Conservation (phyloP, 2,797 vertebrate genomes). For the Falco novaeseelandiae region DNA sequence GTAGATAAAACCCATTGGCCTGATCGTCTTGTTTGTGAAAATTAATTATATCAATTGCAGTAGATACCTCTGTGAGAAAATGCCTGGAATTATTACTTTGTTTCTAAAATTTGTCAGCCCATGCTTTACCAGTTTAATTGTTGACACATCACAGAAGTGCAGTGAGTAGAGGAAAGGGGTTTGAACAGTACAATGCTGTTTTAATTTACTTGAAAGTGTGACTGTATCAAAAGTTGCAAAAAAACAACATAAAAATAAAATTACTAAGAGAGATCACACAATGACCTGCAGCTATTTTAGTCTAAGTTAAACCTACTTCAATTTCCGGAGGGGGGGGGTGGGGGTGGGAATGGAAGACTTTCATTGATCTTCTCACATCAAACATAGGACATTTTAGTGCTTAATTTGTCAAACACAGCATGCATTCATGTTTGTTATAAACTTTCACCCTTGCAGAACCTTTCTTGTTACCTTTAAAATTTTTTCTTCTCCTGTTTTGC, state of each 20-base stretch:
- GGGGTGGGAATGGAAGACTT: too few relatives aligned
- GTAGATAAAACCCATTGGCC: background rate
- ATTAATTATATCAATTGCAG: background rate
- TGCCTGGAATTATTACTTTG: background rate
- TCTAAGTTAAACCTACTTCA: background rate
- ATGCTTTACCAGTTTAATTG: background rate
- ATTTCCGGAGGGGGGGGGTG: too few relatives aligned
- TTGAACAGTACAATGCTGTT: background rate
- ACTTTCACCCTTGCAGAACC: background rate
- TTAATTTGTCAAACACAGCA: background rate
- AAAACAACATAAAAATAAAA: background rate
- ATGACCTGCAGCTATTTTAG: background rate
- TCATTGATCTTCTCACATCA: background rate
- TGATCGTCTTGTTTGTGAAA: background rate
- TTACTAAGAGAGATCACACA: background rate
- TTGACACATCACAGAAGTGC: background rate
- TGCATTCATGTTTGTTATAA: background rate
- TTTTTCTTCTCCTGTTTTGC: background rate
- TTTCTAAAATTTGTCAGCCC: background rate
- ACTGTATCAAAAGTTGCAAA: background rate
- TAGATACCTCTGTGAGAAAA: background rate
- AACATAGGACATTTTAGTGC: fast-evolving
- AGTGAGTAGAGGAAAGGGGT: background rate
- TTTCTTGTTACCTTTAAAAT: background rate
- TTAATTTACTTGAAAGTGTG: background rate